Conservation (phyloP, 1,140 invertebrate genomes). For the Scaptomyza graminum region DNA sequence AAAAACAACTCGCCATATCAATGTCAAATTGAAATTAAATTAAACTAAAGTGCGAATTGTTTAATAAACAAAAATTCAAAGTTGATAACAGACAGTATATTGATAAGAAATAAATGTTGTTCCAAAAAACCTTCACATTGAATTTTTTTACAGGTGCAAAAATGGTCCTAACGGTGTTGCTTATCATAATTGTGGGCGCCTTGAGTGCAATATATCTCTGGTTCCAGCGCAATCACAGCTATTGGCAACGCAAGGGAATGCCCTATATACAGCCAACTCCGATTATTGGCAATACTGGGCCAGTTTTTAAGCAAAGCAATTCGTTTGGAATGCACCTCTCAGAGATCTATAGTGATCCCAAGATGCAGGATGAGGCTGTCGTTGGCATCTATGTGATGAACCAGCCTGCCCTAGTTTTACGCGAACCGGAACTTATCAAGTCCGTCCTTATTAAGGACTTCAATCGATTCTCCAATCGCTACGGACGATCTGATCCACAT, state of each 20-base stretch:
- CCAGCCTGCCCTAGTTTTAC: constrained; percentile 84
- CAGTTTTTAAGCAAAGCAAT: constrained; percentile 50
- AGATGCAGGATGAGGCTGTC: constrained; percentile 64
- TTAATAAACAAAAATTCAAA: neutral
- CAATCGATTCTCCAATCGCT: constrained; percentile 69
- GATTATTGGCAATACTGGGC: constrained; percentile 69
- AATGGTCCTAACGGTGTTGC: constrained; percentile 60
- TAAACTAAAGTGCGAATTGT: neutral
- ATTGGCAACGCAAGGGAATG: constrained; percentile 76
- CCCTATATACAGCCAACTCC: constrained; percentile 62
- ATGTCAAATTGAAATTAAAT: neutral
- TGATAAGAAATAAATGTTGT: neutral
- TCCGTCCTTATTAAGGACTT: constrained; percentile 85
- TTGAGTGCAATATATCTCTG: constrained; percentile 58
- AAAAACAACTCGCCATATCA: neutral
- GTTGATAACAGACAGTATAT: neutral
- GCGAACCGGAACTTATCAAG: constrained; percentile 85
- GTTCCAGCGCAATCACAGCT: constrained; percentile 67
- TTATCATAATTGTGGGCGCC: constrained; percentile 49
- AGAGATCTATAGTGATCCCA: constrained; percentile 63
- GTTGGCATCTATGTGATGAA: constrained; percentile 84
- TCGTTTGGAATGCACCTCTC: constrained; percentile 64
- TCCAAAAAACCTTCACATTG: too few relatives aligned
- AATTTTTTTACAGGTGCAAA: constrained; percentile 20
- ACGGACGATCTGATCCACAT: constrained; percentile 59